phyloP scores from a whole-genome alignment of 2,113 vertebrate genomes.

The Ophiodon elongatus region DNA sequence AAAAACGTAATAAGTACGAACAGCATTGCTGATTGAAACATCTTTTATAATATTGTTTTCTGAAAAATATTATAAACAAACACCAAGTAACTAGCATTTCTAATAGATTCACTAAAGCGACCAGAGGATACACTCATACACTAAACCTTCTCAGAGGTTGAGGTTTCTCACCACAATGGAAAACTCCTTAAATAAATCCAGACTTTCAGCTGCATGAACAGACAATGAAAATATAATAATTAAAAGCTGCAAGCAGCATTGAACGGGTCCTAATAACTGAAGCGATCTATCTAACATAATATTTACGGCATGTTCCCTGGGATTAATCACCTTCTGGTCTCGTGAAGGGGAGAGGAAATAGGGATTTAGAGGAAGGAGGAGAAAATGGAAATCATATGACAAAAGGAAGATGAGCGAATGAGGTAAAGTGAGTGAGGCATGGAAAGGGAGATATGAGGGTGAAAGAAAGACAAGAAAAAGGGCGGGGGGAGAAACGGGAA shows the following conservation, averaged over 20 bases:
- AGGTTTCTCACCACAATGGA: conserved; percentile 1
- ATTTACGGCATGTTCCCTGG: background rate
- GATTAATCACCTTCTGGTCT: background rate
- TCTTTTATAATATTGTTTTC: too few relatives aligned
- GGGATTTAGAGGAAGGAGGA: background rate
- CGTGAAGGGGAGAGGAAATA: conserved; percentile 3
- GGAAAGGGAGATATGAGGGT: background rate
- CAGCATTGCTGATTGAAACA: too few relatives aligned
- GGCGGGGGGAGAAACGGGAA: background rate
- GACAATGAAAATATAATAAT: conserved; percentile 8
- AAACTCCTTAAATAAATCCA: conserved; percentile 15
- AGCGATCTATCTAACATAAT: background rate
- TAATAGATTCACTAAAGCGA: background rate
- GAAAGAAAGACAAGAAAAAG: background rate
- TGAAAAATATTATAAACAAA: background rate
- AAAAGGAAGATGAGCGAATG: background rate
- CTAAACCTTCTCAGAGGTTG: conserved; percentile 1
- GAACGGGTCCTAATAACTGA: background rate
- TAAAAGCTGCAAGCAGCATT: too few relatives aligned
- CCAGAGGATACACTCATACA: too few relatives aligned
- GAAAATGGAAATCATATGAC: background rate
- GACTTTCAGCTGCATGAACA: conserved; percentile 30
- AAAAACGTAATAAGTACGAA: background rate
- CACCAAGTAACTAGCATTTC: background rate
- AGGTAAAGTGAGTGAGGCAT: background rate